phyloP scores from a whole-genome alignment of 1,140 invertebrate species.

The Tribolium castaneum region DNA sequence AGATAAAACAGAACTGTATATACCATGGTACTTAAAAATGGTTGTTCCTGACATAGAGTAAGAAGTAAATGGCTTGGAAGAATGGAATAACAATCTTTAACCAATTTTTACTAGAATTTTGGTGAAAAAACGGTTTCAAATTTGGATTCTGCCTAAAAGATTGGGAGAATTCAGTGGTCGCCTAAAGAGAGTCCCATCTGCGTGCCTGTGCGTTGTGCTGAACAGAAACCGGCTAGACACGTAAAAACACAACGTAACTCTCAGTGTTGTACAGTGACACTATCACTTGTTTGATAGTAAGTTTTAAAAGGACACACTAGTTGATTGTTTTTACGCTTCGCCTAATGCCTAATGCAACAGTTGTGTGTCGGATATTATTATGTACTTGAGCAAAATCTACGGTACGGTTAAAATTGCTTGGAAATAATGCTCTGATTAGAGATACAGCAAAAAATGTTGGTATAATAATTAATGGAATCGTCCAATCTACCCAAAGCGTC shows the following conservation, averaged over 20 bases:
- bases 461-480: neutral
- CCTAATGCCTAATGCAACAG: slow-evolving; percentile 46
- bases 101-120: no score
- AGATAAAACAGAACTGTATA: no score
- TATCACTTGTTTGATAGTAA: slow-evolving; percentile 18
- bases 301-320: slow-evolving; percentile 36
- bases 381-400: slow-evolving; percentile 41
- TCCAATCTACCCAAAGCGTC: slow-evolving; percentile 3
- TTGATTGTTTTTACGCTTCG: slow-evolving; percentile 52
- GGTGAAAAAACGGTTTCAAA: no score
- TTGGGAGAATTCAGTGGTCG: no score
- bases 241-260: slow-evolving; percentile 20
- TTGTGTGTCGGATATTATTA: slow-evolving; percentile 29
- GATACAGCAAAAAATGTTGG: neutral
- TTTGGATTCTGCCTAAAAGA: no score
- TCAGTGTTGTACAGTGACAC: slow-evolving; percentile 25
- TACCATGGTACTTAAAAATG: no score
- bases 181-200: neutral
- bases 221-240: slow-evolving; percentile 19
- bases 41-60: no score
- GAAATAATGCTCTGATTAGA: neutral
- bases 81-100: no score
- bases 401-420: neutral
- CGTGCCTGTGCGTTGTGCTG: neutral
- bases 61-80: no score